A percentile compares a stretch with the other conserved stretches of the same genome.
phyloP scores from a whole-genome alignment of 2,888 invertebrate species.

The Pecten maximus region DNA sequence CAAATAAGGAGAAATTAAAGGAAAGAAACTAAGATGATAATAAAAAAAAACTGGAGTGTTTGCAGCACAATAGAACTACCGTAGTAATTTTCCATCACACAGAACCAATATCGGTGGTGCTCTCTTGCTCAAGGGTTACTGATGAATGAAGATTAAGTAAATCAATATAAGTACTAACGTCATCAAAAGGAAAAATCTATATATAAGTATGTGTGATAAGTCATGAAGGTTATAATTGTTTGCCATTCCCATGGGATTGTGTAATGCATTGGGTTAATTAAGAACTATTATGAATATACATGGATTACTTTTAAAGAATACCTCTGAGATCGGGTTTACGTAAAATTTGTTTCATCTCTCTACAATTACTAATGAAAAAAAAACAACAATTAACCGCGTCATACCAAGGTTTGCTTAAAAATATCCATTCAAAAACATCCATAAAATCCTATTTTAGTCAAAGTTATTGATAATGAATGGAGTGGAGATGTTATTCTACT shows the following conservation, averaged over 20 bases:
- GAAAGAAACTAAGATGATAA: too few relatives aligned
- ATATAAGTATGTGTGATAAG: too few relatives aligned
- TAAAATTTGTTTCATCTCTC: too few relatives aligned
- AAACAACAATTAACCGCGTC: too few relatives aligned
- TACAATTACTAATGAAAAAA: too few relatives aligned
- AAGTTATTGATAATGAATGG: background rate
- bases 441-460: background rate
- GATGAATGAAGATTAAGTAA: background rate
- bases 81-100: too few relatives aligned
- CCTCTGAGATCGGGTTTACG: background rate
- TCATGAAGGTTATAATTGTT: background rate
- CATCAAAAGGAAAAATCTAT: too few relatives aligned
- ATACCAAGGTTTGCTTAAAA: too few relatives aligned
- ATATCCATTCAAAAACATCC: background rate
- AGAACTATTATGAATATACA: background rate
- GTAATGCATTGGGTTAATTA: background rate
- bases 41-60: too few relatives aligned
- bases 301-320: background rate
- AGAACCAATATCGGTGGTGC: background rate
- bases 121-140: background rate
- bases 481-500: too few relatives aligned
- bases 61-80: too few relatives aligned
- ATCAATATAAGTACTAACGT: background rate
- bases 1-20: background rate
- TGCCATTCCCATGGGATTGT: background rate